Evolutionary conservation across 1,140 invertebrate species (phyloP).

Genomic region (Polypedilum vanderplanki): DNA sequence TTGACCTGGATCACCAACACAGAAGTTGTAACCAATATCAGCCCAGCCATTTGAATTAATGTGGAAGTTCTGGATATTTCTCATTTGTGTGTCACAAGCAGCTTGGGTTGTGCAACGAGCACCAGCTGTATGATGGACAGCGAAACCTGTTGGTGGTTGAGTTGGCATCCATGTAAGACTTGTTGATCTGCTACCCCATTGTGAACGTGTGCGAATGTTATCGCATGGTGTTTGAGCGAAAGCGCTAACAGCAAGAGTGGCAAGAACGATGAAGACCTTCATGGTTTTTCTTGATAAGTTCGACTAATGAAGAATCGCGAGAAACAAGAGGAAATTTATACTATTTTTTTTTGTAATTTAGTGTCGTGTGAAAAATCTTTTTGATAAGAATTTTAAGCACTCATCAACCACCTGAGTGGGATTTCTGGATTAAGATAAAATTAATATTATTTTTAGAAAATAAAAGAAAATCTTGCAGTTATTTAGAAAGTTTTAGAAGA

Average conservation of each 20-base stretch:
- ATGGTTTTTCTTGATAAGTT: neutral
- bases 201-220: slow-evolving; percentile 42
- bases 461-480: too few relatives aligned
- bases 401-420: too few relatives aligned
- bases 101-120: slow-evolving; percentile 44
- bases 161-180: slow-evolving; percentile 39
- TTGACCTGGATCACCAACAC: slow-evolving; percentile 42
- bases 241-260: neutral
- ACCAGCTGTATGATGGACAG: slow-evolving; percentile 60
- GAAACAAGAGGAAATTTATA: too few relatives aligned
- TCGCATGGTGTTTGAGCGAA: neutral
- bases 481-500: too few relatives aligned
- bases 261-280: neutral
- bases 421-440: too few relatives aligned
- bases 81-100: slow-evolving; percentile 45
- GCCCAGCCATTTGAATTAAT: slow-evolving; percentile 48
- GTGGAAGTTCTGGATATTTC: slow-evolving; percentile 50
- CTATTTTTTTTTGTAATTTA: too few relatives aligned
- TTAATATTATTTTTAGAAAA: too few relatives aligned
- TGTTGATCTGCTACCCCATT: slow-evolving; percentile 53
- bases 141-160: slow-evolving; percentile 57
- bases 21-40: slow-evolving; percentile 57
- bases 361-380: too few relatives aligned
- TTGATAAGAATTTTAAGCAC: too few relatives aligned
- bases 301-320: too few relatives aligned